These are phyloP conservation scores for Corythucha ciliata DNA, from an alignment of 2,888 invertebrate species.

Conservation along the genomic window DNA sequence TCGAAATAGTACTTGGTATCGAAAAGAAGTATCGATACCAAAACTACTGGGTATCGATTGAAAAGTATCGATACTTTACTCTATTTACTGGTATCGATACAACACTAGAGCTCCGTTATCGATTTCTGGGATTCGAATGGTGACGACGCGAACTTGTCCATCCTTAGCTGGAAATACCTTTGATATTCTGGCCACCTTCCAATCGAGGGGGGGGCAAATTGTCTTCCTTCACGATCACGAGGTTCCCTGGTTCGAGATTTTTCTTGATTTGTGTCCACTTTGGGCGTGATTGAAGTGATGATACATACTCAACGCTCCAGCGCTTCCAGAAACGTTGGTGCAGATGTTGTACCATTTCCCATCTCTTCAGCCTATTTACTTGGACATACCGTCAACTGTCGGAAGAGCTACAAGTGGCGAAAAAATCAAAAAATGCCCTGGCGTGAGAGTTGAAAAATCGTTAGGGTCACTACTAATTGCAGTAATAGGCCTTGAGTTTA, in stretches of 20 bases:
- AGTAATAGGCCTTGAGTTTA: conserved; percentile 37
- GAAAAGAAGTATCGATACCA: too few relatives aligned
- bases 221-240: conserved; percentile 36
- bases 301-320: conserved; percentile 36
- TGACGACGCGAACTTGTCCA: conserved; percentile 34
- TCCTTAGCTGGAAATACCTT: conserved; percentile 36
- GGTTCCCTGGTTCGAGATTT: conserved; percentile 28
- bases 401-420: conserved; percentile 30
- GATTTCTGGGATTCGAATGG: too few relatives aligned
- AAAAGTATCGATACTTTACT: too few relatives aligned
- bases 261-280: conserved; percentile 33
- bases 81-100: too few relatives aligned
- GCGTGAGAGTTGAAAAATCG: conserved; percentile 35
- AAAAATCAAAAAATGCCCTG: conserved; percentile 38
- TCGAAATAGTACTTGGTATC: too few relatives aligned
- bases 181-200: conserved; percentile 33
- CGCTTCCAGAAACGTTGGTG: conserved; percentile 35
- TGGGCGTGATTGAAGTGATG: conserved; percentile 33
- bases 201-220: conserved; percentile 35
- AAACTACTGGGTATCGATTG: too few relatives aligned
- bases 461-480: conserved; percentile 33
- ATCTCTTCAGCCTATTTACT: conserved; percentile 31
- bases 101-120: too few relatives aligned
- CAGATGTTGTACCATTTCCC: conserved; percentile 35
- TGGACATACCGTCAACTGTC: conserved; percentile 29